A percentile compares a stretch with the other conserved stretches of the same genome.
phyloP scores from a whole-genome alignment of 2,797 vertebrate genomes.

The Echeneis naucrates region DNA sequence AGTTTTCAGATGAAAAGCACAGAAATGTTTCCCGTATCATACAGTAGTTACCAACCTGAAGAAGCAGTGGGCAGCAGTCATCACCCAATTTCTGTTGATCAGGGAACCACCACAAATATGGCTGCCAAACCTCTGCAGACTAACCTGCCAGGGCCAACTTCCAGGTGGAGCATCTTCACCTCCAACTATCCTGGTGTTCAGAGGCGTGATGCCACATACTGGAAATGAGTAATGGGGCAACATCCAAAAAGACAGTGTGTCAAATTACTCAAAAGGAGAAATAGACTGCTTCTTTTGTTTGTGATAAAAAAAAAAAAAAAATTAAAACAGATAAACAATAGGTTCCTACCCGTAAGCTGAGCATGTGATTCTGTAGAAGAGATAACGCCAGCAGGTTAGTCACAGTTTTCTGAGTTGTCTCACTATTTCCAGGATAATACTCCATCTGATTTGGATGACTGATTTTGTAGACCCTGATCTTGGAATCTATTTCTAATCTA shows the following conservation, averaged over 20 bases:
- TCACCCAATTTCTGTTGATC: constrained; percentile 74
- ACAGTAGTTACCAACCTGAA: constrained; percentile 26
- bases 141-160: constrained; percentile 76
- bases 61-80: constrained; percentile 75
- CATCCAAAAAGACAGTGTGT: no score
- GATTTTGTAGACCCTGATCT: no score
- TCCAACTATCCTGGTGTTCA: constrained; percentile 62
- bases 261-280: no score
- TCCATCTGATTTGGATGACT: no score
- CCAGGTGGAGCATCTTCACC: constrained; percentile 60
- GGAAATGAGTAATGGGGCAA: no score
- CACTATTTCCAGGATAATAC: not conserved
- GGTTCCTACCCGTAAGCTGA: constrained; percentile 66
- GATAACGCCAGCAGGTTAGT: not conserved
- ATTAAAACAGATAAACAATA: not conserved
- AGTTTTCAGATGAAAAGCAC: not conserved
- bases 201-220: constrained; percentile 50
- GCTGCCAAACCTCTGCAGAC: constrained; percentile 28
- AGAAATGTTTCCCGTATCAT: fast-evolving
- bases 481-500: no score
- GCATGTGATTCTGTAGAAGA: constrained; percentile 53
- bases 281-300: no score
- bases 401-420: not conserved
- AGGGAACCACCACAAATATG: constrained; percentile 75
- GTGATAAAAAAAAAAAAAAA: no score